These are phyloP conservation scores for Diploscapter pachys DNA, from an alignment of 1,140 invertebrate genomes.

Conservation along the genomic window DNA sequence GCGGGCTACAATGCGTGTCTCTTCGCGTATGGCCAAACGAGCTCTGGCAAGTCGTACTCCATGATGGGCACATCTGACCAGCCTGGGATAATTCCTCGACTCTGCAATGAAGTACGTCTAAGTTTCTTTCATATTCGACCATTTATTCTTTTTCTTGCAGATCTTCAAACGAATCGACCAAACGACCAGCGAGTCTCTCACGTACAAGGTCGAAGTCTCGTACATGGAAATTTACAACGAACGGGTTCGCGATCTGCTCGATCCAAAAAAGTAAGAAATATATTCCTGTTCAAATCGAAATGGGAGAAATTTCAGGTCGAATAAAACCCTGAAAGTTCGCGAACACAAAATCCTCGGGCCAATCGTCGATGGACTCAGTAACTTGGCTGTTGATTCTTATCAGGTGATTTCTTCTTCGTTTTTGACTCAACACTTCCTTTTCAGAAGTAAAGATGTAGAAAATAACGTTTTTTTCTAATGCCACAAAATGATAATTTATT, in stretches of 20 bases:
- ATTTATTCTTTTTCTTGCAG: background rate
- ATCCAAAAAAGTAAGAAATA: slow-evolving; percentile 69
- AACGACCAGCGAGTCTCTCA: slow-evolving; percentile 64
- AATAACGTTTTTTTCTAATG: background rate
- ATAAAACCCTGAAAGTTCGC: slow-evolving; percentile 88
- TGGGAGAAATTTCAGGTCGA: slow-evolving; percentile 64
- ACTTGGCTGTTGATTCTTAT: slow-evolving; percentile 80
- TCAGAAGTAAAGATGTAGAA: background rate
- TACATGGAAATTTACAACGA: slow-evolving; percentile 99
- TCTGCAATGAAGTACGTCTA: slow-evolving; percentile 74
- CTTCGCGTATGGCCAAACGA: slow-evolving; percentile 97
- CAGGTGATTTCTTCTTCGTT: background rate
- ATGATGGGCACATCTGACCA: slow-evolving; percentile 91
- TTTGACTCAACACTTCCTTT: background rate
- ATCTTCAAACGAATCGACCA: slow-evolving; percentile 67
- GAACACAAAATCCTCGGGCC: slow-evolving; percentile 93
- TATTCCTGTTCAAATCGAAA: background rate
- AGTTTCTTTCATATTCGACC: no score
- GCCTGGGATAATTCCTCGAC: slow-evolving; percentile 89
- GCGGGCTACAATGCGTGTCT: slow-evolving; percentile 98
- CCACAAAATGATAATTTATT: background rate
- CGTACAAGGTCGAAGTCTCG: slow-evolving; percentile 90
- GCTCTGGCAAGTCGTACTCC: slow-evolving; percentile 93
- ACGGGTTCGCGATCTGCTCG: slow-evolving; percentile 94
- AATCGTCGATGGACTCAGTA: slow-evolving; percentile 92